phyloP scores from a whole-genome alignment of 2,113 vertebrate genomes.

The Carlito syrichta region DNA sequence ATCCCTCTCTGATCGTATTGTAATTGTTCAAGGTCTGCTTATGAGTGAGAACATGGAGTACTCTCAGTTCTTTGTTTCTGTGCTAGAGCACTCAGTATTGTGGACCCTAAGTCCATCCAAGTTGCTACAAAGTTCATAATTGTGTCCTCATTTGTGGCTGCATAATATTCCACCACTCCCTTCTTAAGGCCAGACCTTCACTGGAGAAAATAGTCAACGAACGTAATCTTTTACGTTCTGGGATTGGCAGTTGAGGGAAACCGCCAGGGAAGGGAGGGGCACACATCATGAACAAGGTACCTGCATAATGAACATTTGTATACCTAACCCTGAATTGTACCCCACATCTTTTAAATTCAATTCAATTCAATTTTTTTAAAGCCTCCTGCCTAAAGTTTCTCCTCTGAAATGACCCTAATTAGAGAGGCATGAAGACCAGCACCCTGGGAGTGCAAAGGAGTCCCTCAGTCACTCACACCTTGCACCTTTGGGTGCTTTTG shows the following conservation, averaged over 20 bases:
- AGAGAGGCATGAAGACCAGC: neutral
- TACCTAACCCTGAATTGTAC: too few relatives aligned
- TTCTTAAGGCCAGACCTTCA: conserved; percentile 9
- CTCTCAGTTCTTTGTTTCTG: neutral
- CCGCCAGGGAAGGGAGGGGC: too few relatives aligned
- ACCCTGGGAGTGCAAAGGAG: neutral
- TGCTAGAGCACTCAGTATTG: neutral
- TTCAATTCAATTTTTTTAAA: too few relatives aligned
- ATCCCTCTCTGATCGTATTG: too few relatives aligned
- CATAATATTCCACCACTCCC: neutral
- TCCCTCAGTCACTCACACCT: neutral
- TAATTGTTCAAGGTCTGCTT: neutral
- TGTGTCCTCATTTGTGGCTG: neutral
- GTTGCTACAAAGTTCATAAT: neutral
- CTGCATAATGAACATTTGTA: too few relatives aligned
- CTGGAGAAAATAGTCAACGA: neutral
- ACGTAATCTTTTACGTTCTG: too few relatives aligned
- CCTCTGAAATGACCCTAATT: neutral
- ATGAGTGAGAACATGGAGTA: neutral
- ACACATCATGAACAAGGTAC: too few relatives aligned
- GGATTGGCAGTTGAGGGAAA: too few relatives aligned
- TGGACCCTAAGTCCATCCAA: neutral
- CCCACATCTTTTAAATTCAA: too few relatives aligned
- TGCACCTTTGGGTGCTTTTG: neutral
- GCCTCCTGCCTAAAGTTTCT: neutral